phyloP scores from a whole-genome alignment of 2,797 vertebrate species.

The Pteropus rufus region DNA sequence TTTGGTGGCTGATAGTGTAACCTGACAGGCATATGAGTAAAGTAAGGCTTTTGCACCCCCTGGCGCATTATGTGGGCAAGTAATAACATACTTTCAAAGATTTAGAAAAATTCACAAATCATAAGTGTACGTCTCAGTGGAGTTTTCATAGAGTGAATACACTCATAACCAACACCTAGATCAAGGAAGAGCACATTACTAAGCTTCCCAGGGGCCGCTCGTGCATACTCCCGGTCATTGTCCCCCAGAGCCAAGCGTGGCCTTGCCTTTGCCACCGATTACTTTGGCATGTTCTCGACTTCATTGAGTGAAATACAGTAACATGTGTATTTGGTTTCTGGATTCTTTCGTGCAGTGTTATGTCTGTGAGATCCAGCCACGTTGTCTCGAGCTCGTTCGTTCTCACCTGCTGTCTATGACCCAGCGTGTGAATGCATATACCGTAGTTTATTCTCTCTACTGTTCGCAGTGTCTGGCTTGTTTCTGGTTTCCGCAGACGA shows the following conservation, averaged over 20 bases:
- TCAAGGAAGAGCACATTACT: background rate
- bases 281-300: background rate
- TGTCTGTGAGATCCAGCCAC: background rate
- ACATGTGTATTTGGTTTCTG: background rate
- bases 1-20: background rate
- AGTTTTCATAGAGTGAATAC: background rate
- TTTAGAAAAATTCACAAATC: background rate
- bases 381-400: accelerated
- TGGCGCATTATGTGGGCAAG: background rate
- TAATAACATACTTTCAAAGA: no score
- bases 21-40: background rate
- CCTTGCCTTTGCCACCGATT: background rate
- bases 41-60: background rate
- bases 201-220: background rate
- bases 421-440: accelerated
- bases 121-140: background rate
- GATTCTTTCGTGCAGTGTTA: accelerated
- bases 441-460: accelerated
- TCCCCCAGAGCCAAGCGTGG: background rate
- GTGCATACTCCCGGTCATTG: accelerated
- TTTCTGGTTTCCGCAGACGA: background rate
- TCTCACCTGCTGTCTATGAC: background rate
- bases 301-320: background rate
- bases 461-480: background rate
- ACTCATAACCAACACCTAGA: no score